Evolutionary conservation across 2,113 vertebrate genomes (phyloP), one percentile per base, ranked within the genome.

Genomic region (Riparia riparia): DNA sequence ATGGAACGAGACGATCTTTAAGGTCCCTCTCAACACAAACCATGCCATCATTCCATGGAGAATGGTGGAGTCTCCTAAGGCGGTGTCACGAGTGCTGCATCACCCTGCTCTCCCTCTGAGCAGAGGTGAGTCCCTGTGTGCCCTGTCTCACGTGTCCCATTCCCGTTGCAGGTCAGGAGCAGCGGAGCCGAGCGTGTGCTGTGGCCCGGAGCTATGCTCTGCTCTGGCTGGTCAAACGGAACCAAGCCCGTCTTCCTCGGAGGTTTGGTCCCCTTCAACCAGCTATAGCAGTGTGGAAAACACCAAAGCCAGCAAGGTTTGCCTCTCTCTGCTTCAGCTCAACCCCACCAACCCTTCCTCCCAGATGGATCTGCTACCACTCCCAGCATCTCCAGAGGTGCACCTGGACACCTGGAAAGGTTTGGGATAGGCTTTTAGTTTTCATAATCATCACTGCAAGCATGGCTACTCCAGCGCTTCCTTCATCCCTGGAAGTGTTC

Each of bases 231-330:
- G 99, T 99, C 99, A 99, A 99, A 99, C 98, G 99, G 99, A 99
- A 99, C 99, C 99, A 99, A 99, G 99, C 99, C 99, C 99, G 79
- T 99, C 99, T 99, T 99, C 98, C 98, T 98, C 90, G 98, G 99
- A 99, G 99, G 99, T 99, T 99, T 99, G 99, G 99, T 99, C 99
- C 99, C 99, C 99, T 99, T 99, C 99, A 99, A 99, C 99, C 99
- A 99, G 99, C 99, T 99, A 99, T 95, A 98, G 99, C 99, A 98
- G 97, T 96, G 96, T 95, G 97, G 97, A 97, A 96, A 91, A 89
- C 94, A 93, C 84, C 95, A 66, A 66, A 64, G n/a, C 66, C 15
- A 3, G 31, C 39, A 91, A 92, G 85, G 20, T 53, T 41, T 34
- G 9, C n/a, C 45, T 50, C 21, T 29, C 20, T 68, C 41, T 2